Conservation (phyloP, 2,888 invertebrate species). For the Chloroclysta siterata region DNA sequence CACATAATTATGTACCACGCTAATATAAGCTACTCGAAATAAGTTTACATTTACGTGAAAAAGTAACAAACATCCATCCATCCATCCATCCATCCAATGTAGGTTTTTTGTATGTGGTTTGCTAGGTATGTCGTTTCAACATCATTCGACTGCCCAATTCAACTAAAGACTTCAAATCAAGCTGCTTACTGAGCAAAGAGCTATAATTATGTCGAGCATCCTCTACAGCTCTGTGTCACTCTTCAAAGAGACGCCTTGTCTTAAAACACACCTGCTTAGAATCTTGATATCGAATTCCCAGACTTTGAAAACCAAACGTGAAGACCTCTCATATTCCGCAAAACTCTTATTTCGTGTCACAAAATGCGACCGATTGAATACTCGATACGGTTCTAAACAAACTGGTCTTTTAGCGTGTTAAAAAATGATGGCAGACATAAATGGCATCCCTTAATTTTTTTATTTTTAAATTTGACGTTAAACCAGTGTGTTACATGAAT, state of each 20-base stretch:
- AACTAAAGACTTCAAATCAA: too few species aligned
- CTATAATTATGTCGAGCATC: conserved; percentile 8
- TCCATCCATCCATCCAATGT: too few species aligned
- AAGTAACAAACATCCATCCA: too few species aligned
- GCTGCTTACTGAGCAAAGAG: too few species aligned
- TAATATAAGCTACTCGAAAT: too few species aligned
- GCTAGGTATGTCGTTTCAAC: too few species aligned
- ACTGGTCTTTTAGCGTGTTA: conserved; percentile 55
- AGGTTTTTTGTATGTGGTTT: too few species aligned
- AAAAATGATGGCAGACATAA: conserved; percentile 57
- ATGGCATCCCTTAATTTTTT: conserved; percentile 52
- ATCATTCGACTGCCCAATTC: too few species aligned
- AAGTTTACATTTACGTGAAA: too few species aligned
- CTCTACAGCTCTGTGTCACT: conserved; percentile 52
- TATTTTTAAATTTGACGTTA: conserved; percentile 47
- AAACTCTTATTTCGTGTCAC: conserved; percentile 50
- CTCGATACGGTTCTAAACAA: conserved; percentile 49
- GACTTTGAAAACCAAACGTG: conserved; percentile 64
- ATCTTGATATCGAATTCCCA: conserved; percentile 76
- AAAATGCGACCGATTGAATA: conserved; percentile 43
- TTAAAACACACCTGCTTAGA: conserved; percentile 81
- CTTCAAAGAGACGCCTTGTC: conserved; percentile 66
- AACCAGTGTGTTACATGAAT: conserved; percentile 44
- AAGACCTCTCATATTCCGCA: conserved; percentile 59
- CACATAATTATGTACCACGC: too few species aligned